Evolutionary conservation across 2,797 vertebrate species (phyloP).

Genomic region (Lycodopsis pacificus): DNA sequence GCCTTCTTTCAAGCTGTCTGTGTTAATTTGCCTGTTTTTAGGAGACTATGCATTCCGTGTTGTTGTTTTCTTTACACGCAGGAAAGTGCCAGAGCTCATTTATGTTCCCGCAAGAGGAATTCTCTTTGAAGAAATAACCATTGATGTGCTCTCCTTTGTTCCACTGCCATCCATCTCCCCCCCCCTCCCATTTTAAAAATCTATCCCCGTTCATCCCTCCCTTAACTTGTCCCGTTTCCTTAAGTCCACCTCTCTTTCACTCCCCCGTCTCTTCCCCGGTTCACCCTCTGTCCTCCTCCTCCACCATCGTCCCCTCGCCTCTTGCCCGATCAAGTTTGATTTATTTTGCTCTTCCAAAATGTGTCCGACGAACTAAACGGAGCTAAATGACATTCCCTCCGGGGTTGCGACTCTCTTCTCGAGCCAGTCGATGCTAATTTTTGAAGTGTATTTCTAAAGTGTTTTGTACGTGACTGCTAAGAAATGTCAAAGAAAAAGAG

Average conservation of each 20-base stretch:
- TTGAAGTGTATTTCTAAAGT: slow-evolving; percentile 11
- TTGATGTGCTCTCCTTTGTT: slow-evolving; percentile 65
- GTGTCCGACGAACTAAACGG: slow-evolving; percentile 36
- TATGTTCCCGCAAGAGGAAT: slow-evolving; percentile 49
- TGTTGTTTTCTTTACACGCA: not conserved
- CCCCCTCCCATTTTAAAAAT: slow-evolving; percentile 13
- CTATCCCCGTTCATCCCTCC: slow-evolving; percentile 5
- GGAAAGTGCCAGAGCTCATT: slow-evolving; percentile 46
- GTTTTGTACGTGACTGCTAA: not conserved
- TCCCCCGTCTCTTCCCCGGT: not conserved
- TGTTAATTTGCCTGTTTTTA: slow-evolving; percentile 37
- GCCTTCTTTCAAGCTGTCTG: slow-evolving; percentile 34
- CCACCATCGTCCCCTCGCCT: not conserved
- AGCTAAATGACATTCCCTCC: slow-evolving; percentile 33
- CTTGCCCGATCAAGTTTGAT: slow-evolving; percentile 39
- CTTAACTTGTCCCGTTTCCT: not conserved
- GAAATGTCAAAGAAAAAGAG: not conserved
- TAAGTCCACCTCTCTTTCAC: not conserved
- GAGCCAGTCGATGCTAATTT: slow-evolving; percentile 26
- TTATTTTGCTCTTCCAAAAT: slow-evolving; percentile 43
- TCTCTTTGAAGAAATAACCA: slow-evolving; percentile 57
- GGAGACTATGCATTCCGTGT: slow-evolving; percentile 32
- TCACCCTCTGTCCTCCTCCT: not conserved
- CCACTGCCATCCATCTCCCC: slow-evolving; percentile 47
- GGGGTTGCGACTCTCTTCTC: slow-evolving; percentile 10